These are phyloP conservation scores for Petrocephalus zakoni DNA, from an alignment of 2,113 vertebrate species.

Conservation along the genomic window DNA sequence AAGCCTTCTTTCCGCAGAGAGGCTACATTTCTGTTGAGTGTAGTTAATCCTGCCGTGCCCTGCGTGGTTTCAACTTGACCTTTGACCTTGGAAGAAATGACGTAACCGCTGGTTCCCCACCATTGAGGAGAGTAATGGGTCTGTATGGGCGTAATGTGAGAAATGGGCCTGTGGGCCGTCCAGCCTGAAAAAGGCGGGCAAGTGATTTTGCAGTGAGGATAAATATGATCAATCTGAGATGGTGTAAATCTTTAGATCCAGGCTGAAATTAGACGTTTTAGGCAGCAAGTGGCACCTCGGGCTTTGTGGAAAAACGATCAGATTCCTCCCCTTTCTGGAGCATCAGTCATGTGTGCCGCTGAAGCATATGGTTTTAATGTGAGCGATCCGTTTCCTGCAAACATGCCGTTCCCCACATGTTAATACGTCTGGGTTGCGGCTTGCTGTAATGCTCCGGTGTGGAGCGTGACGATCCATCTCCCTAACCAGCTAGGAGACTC, in stretches of 20 bases:
- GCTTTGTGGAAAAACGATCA: background rate
- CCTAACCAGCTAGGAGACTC: background rate
- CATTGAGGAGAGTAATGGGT: background rate
- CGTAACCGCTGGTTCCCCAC: background rate
- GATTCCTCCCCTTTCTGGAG: background rate
- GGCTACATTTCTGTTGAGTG: background rate
- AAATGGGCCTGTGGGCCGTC: background rate
- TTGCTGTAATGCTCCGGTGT: slow-evolving; percentile 29
- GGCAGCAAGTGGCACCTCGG: background rate
- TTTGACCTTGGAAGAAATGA: background rate
- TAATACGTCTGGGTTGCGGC: slow-evolving; percentile 26
- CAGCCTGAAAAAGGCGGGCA: background rate
- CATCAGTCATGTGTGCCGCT: background rate
- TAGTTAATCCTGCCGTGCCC: background rate
- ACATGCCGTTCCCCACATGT: slow-evolving; percentile 39
- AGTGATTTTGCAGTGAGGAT: background rate
- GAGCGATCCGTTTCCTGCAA: slow-evolving; percentile 29
- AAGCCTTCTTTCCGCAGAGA: background rate
- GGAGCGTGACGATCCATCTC: slow-evolving; percentile 24
- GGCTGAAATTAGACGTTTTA: background rate
- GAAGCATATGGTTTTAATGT: slow-evolving; percentile 45
- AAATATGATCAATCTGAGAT: background rate
- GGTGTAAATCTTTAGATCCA: background rate
- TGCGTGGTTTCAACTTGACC: background rate
- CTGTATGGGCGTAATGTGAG: background rate